Percentiles rank a stretch among this genome's conserved stretches.
phyloP scores from a whole-genome alignment of 2,113 vertebrate genomes.

The Heterocephalus glaber region DNA sequence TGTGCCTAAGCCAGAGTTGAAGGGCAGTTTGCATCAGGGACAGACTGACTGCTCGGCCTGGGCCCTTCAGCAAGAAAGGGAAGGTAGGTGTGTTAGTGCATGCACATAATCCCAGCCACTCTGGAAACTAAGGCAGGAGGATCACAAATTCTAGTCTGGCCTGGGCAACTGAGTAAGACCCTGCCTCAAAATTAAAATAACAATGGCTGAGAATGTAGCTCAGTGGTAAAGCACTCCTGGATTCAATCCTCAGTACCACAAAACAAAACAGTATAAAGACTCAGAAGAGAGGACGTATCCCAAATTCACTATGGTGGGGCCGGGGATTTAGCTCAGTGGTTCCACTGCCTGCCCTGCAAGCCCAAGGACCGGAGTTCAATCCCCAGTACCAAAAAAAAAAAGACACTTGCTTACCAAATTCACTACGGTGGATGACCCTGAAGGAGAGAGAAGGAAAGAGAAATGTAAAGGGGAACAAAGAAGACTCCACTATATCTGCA shows the following conservation, averaged over 20 bases:
- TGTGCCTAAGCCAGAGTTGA: neutral
- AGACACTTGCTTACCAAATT: too few relatives aligned
- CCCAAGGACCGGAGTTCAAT: too few relatives aligned
- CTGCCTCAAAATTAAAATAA: neutral
- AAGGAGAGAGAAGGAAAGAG: neutral
- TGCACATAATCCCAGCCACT: neutral
- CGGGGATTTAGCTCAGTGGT: too few relatives aligned
- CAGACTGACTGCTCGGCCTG: neutral
- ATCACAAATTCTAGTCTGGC: neutral
- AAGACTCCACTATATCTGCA: rapidly evolving
- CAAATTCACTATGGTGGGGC: neutral
- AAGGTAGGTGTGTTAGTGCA: neutral
- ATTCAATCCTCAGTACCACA: neutral
- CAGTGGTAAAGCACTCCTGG: neutral
- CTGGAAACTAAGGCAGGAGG: neutral
- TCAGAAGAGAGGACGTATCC: neutral
- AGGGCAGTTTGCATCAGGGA: too few relatives aligned
- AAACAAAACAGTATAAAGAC: neutral
- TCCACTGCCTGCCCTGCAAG: too few relatives aligned
- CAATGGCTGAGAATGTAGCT: neutral
- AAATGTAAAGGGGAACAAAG: neutral
- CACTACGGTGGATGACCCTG: neutral
- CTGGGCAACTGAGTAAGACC: neutral
- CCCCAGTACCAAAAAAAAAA: too few relatives aligned
- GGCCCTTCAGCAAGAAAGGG: neutral